Evolutionary conservation across 2,888 invertebrate genomes (phyloP), one percentile per base, ranked within the genome.

Genomic region (Lithodes maja): DNA sequence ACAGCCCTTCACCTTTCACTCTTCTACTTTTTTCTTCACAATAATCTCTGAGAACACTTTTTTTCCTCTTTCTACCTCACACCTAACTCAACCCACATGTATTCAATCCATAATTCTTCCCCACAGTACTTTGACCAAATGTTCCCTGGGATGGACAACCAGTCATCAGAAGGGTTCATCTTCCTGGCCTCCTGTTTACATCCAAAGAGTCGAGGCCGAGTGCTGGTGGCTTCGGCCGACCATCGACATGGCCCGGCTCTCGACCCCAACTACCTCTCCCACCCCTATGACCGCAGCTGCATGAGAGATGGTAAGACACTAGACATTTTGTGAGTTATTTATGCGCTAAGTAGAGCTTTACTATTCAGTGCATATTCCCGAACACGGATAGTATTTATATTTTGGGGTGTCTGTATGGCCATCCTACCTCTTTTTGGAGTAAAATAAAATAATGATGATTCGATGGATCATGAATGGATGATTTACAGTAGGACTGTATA

Each of bases 191-290:
- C 95, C 1, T 97, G 96, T 91, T 93, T 96, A 92, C 96, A 97
- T 93, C 96, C 97, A 0, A 94, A 94, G 81, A 97, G 97, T 90
- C 95, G 96, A 85, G 98, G 98, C 0, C 94, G 93, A 1, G 94
- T 98, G 2, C 94, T 94, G 1, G 93, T 97, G 0, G 93, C 93
- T 15, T 95, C 95, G 68, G 93, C 93, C 54, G 95, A 95, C 92
- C 95, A 96, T 5, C 93, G 94, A 0, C 94, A 94, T 9, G 95
- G 95, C 49, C 97, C 97, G 0, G 93, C 94, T 0, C 96, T 98
- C 71, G 95, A 97, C 93, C 96, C 97, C 0, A 96, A 96, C 91
- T 98, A 97, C 93, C 94, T 97, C 90, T 94, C 95, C 69, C 94
- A 95, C 2, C 93, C 94, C 1, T 93, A 94, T 78, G 97, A 97